Percentiles rank a stretch among this genome's conserved stretches.
phyloP scores from a whole-genome alignment of 2,888 invertebrate genomes.

The Folsomia manolachei region DNA sequence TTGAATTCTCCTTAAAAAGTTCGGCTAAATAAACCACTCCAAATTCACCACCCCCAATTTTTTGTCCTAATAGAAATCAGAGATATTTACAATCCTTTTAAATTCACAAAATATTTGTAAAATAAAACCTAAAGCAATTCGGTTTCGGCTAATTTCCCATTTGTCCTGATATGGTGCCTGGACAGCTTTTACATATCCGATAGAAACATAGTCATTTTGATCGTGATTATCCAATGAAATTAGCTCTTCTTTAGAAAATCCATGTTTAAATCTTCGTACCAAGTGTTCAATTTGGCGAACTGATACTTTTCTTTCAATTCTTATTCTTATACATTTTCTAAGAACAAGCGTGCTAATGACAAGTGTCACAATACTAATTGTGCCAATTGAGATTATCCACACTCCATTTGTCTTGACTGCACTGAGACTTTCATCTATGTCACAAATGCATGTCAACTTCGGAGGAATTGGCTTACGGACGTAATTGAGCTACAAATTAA shows the following conservation, averaged over 20 bases:
- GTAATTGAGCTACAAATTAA: constrained; percentile 7
- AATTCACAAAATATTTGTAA: neutral
- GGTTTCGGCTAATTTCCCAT: constrained; percentile 14
- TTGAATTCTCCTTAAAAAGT: neutral
- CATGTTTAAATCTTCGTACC: neutral
- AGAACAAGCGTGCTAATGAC: neutral
- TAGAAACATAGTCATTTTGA: constrained; percentile 9
- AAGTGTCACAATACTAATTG: neutral
- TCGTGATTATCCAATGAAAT: neutral
- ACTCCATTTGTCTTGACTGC: neutral
- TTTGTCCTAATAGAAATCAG: neutral
- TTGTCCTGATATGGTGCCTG: constrained; percentile 19
- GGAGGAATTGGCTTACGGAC: neutral
- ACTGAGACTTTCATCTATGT: neutral
- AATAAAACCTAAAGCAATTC: constrained; percentile 7
- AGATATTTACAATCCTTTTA: neutral
- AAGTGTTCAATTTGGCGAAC: neutral
- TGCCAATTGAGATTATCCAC: neutral
- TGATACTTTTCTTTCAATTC: neutral
- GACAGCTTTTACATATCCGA: constrained; percentile 14
- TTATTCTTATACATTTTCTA: neutral
- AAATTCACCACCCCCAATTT: constrained; percentile 11
- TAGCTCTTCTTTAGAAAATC: constrained; percentile 9
- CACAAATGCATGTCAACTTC: neutral
- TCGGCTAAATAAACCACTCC: constrained; percentile 15